phyloP scores from a whole-genome alignment of 1,140 invertebrate genomes.

The Megathymus violae region DNA sequence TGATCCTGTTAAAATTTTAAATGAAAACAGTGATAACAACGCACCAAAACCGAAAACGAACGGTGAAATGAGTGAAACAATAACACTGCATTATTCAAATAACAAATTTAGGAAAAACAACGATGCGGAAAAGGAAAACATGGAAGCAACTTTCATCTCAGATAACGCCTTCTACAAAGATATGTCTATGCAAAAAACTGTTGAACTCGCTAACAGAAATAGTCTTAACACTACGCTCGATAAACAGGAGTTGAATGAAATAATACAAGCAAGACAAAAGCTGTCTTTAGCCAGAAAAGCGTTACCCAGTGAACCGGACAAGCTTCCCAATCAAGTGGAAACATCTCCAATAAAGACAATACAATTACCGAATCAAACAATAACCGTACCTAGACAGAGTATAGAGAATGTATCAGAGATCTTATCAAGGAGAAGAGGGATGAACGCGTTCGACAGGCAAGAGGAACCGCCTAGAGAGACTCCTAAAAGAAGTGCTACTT shows the following conservation, averaged over 20 bases:
- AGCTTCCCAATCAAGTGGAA: conserved; percentile 54
- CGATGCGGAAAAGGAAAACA: conserved; percentile 73
- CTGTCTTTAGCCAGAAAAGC: conserved; percentile 71
- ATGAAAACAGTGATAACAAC: conserved; percentile 70
- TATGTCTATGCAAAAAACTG: conserved; percentile 58
- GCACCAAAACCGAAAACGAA: conserved; percentile 55
- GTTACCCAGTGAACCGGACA: conserved; percentile 65
- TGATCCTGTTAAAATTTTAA: conserved; percentile 66
- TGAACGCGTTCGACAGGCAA: conserved; percentile 54
- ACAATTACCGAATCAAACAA: conserved; percentile 72
- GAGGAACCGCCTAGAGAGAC: conserved; percentile 64
- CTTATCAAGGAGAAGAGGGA: conserved; percentile 63
- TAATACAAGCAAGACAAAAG: conserved; percentile 76
- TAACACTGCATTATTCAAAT: conserved; percentile 71
- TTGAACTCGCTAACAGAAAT: conserved; percentile 56
- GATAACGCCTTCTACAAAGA: conserved; percentile 76
- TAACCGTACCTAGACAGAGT: conserved; percentile 69
- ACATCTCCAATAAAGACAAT: conserved; percentile 65
- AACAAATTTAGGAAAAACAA: conserved; percentile 63
- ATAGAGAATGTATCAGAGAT: conserved; percentile 75
- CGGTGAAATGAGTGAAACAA: conserved; percentile 68
- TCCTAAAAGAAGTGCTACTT: conserved; percentile 77
- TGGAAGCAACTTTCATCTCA: conserved; percentile 65
- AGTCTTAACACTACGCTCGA: conserved; percentile 75
- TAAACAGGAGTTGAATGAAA: conserved; percentile 78